These are phyloP conservation scores for Sphenodon punctatus DNA, from an alignment of 2,797 vertebrate species.

Conservation along the genomic window DNA sequence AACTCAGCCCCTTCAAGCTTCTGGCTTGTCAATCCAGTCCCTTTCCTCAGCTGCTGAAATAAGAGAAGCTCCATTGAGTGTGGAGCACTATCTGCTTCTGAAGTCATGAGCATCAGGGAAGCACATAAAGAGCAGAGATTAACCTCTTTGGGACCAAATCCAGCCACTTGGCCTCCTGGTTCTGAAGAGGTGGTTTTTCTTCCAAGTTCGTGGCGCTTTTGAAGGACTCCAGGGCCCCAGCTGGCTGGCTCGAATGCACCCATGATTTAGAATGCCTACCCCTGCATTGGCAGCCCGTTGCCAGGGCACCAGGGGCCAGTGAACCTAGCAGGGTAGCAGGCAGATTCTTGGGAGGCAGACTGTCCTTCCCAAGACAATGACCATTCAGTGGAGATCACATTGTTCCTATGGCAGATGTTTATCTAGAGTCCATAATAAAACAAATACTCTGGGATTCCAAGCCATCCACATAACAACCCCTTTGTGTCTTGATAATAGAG, in stretches of 20 bases:
- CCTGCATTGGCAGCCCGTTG: neutral
- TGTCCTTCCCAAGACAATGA: neutral
- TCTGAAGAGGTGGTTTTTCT: neutral
- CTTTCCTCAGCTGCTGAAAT: neutral
- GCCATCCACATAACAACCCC: neutral
- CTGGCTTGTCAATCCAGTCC: neutral
- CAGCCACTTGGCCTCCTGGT: neutral
- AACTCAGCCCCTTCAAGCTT: neutral
- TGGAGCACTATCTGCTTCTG: neutral
- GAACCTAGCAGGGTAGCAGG: neutral
- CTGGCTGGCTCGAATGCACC: neutral
- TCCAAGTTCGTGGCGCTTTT: constrained; percentile 1
- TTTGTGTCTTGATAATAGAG: constrained; percentile 12
- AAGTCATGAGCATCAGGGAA: neutral
- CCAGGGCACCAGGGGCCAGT: neutral
- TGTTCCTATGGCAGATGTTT: neutral
- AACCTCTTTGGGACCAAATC: neutral
- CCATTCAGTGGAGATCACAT: neutral
- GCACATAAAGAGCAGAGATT: neutral
- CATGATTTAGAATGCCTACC: neutral
- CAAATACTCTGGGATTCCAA: neutral
- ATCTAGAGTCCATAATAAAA: neutral
- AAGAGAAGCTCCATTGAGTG: neutral
- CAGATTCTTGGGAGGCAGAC: neutral
- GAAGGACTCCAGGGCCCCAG: neutral